Evolutionary conservation across 1,140 invertebrate species (phyloP), one percentile per base, ranked within the genome.

Genomic region (Drosophila malerkotliana): DNA sequence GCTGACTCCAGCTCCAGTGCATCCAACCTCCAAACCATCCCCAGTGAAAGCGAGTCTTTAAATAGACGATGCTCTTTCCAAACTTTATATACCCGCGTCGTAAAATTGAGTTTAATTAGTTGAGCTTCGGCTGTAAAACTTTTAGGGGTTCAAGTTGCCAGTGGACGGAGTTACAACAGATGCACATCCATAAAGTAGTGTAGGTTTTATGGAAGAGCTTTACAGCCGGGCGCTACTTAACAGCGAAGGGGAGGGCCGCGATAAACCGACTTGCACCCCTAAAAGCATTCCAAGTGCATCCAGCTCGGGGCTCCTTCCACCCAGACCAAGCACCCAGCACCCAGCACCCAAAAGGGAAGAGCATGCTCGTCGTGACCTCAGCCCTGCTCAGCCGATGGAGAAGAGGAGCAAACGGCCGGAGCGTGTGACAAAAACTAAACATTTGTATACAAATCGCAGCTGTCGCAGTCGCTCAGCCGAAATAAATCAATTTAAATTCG

Each of bases 341-440:
- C 45, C 15, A 24, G 14, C 30, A 24, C 26, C 45, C 1, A 32
- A 8, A 24, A 9, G 37, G 26, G 39, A 5, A 45, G 34, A 4
- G 14, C 30, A 24, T 58, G 28, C 15, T 8, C 6, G 10, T n/a
- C 4, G 14, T 44, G 48, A 64, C 64, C 39, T 53, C 48, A 41
- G 32, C 32, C 44, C n/a, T 58, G 34, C 5, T 14, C 24, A 21
- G 21, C 21, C 21, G 18, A 8, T 44, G 18, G 14, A 34, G 32
- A 55, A 47, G 32, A 34, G 32, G 32, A 10, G 32, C 30, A 37
- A 37, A 10, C 30, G 8, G 30, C 2, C 41, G 10, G 15, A 45
- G 53, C 54, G 62, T 74, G 63, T 79, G 63, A 79, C 76, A 79
- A 55, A 58, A 61, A 63, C 63, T 57, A 60, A 75, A 67, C 60